phyloP scores from a whole-genome alignment of 2,797 vertebrate species.

The Echiichthys vipera region DNA sequence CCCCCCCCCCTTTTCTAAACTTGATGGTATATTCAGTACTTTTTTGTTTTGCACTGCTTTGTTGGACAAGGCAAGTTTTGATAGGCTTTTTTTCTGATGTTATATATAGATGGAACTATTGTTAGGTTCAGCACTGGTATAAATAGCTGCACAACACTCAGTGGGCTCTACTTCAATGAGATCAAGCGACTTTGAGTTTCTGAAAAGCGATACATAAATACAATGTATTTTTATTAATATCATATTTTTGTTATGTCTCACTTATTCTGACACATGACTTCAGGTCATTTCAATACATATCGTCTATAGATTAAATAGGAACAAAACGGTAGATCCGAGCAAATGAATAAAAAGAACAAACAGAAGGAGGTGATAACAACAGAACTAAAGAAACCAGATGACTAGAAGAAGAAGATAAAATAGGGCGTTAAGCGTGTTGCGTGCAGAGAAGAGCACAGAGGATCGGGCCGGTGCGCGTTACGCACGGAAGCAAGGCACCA shows the following conservation, averaged over 20 bases:
- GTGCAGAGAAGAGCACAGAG: constrained; percentile 28
- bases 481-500: constrained; percentile 45
- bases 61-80: neutral
- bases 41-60: neutral
- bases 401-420: too few relatives aligned
- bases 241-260: neutral
- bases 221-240: too few relatives aligned
- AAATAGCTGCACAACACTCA: neutral
- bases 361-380: too few relatives aligned
- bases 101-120: neutral
- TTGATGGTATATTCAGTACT: too few relatives aligned
- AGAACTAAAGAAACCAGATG: too few relatives aligned
- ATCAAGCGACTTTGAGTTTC: too few relatives aligned
- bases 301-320: neutral
- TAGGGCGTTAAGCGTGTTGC: constrained; percentile 22
- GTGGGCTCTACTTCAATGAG: neutral
- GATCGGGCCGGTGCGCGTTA: constrained; percentile 11
- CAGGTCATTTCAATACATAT: neutral
- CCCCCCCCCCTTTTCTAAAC: too few relatives aligned
- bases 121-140: neutral
- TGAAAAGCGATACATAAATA: too few relatives aligned
- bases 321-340: neutral
- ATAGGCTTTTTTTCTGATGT: neutral
- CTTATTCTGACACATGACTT: neutral
- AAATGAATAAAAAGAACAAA: neutral